phyloP scores from a whole-genome alignment of 2,797 vertebrate genomes.

The Sebastes steindachneri region DNA sequence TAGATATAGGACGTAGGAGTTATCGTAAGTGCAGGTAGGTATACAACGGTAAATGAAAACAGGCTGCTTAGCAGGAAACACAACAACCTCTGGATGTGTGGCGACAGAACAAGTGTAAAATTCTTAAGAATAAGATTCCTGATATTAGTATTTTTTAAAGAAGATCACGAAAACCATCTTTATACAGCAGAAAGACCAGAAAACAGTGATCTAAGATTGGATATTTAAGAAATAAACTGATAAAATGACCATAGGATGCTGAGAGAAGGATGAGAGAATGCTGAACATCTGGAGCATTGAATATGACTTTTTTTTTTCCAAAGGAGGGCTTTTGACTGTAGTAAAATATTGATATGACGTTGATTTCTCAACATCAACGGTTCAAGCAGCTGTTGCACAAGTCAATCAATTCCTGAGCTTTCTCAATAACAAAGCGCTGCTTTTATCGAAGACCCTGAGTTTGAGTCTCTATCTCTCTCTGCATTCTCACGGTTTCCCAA shows the following conservation, averaged over 20 bases:
- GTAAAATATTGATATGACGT: not conserved
- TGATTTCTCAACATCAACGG: not conserved
- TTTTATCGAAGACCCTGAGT: not conserved
- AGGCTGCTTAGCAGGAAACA: no score
- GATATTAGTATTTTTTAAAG: not conserved
- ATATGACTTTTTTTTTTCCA: not conserved
- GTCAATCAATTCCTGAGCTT: not conserved
- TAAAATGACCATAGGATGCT: not conserved
- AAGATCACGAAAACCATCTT: not conserved
- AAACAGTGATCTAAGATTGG: not conserved
- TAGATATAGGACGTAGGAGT: not conserved
- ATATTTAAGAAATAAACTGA: not conserved
- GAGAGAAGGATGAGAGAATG: not conserved
- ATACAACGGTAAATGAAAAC: no score
- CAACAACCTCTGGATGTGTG: no score
- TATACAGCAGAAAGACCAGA: not conserved
- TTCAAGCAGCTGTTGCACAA: not conserved
- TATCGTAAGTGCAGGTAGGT: no score
- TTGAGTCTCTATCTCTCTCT: not conserved
- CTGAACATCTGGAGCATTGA: not conserved
- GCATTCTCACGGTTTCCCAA: not conserved
- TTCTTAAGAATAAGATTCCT: no score
- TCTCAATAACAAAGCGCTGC: not conserved
- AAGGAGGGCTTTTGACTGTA: not conserved
- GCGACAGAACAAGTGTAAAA: not conserved